A percentile compares a stretch with the other conserved stretches of the same genome.
These are phyloP conservation scores for Pipistrellus pygmaeus DNA, from an alignment of 2,797 vertebrate genomes.

Conservation along the genomic window DNA sequence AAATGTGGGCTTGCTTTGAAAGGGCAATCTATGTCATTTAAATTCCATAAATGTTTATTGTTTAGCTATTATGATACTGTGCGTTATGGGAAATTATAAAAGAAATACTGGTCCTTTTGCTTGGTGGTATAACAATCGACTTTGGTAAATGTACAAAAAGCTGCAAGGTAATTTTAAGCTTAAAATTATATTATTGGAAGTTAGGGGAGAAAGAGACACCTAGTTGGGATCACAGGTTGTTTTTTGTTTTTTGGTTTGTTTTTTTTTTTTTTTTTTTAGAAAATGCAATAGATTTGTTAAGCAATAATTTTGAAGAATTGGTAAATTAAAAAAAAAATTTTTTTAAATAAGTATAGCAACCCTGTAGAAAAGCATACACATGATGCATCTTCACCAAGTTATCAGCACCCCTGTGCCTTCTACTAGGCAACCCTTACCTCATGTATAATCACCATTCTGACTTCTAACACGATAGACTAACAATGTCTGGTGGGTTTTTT, in stretches of 20 bases:
- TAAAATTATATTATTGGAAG: neutral
- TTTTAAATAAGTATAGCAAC: neutral
- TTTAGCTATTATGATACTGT: neutral
- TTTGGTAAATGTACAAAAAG: neutral
- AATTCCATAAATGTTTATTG: neutral
- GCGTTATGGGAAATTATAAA: neutral
- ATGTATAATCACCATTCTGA: neutral
- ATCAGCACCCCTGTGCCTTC: neutral
- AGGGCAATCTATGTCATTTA: neutral
- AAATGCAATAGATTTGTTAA: neutral
- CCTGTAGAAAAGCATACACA: neutral
- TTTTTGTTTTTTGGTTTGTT: too few relatives aligned
- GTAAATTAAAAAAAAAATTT: neutral
- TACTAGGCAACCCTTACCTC: neutral
- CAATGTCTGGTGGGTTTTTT: neutral
- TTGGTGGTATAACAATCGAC: neutral
- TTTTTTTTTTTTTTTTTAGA: neutral
- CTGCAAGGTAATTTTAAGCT: neutral
- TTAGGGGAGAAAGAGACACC: neutral
- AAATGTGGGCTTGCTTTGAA: slow-evolving; percentile 8
- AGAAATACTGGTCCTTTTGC: neutral
- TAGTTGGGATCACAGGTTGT: neutral
- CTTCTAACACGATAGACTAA: neutral
- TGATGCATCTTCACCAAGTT: slow-evolving; percentile 17
- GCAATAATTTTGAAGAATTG: slow-evolving; percentile 16